Percentiles rank a stretch among this genome's conserved stretches.
These are phyloP conservation scores for Bembecia ichneumoniformis DNA, from an alignment of 2,888 invertebrate genomes.

Conservation along the genomic window DNA sequence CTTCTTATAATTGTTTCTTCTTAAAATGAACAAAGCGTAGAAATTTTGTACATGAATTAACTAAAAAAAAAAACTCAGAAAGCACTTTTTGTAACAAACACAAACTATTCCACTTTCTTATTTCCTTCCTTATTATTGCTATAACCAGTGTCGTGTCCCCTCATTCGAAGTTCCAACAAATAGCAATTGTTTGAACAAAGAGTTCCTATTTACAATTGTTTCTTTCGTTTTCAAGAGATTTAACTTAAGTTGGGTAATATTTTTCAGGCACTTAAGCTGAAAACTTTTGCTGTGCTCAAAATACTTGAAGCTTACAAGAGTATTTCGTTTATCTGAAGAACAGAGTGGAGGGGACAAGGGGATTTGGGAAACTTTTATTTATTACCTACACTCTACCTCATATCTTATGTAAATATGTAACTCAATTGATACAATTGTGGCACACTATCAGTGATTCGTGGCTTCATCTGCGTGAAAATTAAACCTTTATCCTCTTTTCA, in stretches of 20 bases:
- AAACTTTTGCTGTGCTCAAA: constrained; percentile 29
- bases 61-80: too few species aligned
- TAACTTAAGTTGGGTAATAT: constrained; percentile 63
- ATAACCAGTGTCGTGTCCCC: background rate
- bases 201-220: constrained; percentile 55
- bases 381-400: too few species aligned
- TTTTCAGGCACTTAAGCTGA: constrained; percentile 52
- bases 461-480: background rate
- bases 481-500: background rate
- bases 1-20: too few species aligned
- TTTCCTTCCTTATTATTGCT: too few species aligned
- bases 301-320: constrained; percentile 13
- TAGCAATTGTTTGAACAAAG: constrained; percentile 9
- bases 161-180: background rate
- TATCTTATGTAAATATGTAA: too few species aligned
- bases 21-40: too few species aligned
- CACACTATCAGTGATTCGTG: background rate
- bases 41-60: too few species aligned
- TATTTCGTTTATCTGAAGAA: constrained; percentile 13
- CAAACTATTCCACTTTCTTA: too few species aligned
- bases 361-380: too few species aligned
- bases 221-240: constrained; percentile 57
- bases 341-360: constrained; percentile 1
- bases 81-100: too few species aligned
- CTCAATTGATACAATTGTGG: background rate